phyloP scores from a whole-genome alignment of 2,888 invertebrate species.

The Drosophila tripunctata region DNA sequence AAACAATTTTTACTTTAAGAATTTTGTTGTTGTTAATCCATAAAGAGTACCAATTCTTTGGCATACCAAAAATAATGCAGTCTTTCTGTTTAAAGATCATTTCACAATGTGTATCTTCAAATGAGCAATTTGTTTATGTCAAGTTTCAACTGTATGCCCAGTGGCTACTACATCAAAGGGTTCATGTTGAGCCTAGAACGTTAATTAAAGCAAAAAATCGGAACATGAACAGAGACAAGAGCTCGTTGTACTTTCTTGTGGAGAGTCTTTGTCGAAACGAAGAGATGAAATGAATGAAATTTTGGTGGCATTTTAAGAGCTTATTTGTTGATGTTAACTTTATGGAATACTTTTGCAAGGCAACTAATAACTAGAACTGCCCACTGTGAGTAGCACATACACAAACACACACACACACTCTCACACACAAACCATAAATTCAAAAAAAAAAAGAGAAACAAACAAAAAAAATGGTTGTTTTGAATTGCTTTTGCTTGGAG shows the following conservation, averaged over 20 bases:
- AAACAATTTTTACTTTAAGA: too few species aligned
- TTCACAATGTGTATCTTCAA: too few species aligned
- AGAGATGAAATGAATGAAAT: conserved; percentile 1
- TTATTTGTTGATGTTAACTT: conserved; percentile 42
- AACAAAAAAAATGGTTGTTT: conserved; percentile 51
- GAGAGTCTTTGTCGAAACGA: not conserved
- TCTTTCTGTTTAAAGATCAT: too few species aligned
- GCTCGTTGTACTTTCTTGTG: not conserved
- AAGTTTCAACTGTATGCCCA: not conserved
- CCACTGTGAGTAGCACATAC: conserved; percentile 19
- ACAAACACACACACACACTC: conserved; percentile 10
- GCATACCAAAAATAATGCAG: too few species aligned
- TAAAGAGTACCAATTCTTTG: too few species aligned
- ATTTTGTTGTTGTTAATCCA: too few species aligned
- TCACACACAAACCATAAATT: conserved; percentile 43
- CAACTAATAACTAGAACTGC: conserved; percentile 37
- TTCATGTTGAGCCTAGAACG: not conserved
- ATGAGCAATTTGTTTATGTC: too few species aligned
- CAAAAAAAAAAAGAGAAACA: conserved; percentile 12
- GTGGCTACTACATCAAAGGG: not conserved
- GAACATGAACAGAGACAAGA: conserved; percentile 3
- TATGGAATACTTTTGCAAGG: conserved; percentile 3
- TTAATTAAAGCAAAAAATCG: not conserved
- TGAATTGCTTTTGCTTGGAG: conserved; percentile 57
- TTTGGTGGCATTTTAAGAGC: conserved; percentile 5